A percentile compares a stretch with the other conserved stretches of the same genome.
These are phyloP conservation scores for Habrosyne pyritoides DNA, from an alignment of 2,888 invertebrate genomes.

Conservation along the genomic window DNA sequence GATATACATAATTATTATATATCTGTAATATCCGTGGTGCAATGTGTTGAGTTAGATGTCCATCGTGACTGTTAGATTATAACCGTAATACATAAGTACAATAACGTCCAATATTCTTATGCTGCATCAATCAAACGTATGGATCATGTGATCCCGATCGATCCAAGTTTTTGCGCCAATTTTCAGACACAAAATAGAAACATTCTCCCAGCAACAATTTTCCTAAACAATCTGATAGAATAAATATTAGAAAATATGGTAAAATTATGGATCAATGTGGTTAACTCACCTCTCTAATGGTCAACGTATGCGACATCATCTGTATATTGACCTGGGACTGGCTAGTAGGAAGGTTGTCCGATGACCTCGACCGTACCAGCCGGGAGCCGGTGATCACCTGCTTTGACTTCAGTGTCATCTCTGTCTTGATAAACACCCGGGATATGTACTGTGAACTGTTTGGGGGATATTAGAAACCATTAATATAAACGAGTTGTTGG, in stretches of 20 bases:
- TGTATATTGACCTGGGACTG: conserved; percentile 97
- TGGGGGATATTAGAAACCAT: not conserved
- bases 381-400: conserved; percentile 90
- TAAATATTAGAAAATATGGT: conserved; percentile 1
- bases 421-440: conserved; percentile 95
- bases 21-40: conserved; percentile 35
- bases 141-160: not conserved
- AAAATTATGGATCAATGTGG: conserved; percentile 7
- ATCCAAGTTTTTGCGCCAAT: not conserved
- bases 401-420: conserved; percentile 96
- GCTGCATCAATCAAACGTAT: not conserved
- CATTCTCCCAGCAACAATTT: not conserved
- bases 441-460: conserved; percentile 95
- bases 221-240: not conserved
- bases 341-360: conserved; percentile 95
- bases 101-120: not conserved
- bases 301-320: conserved; percentile 97
- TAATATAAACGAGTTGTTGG: no score
- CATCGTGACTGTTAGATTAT: conserved; percentile 42
- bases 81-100: conserved; percentile 7
- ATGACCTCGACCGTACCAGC: conserved; percentile 92
- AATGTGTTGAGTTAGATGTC: conserved; percentile 49
- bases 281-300: conserved; percentile 92
- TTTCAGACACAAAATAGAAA: not conserved
- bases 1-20: conserved; percentile 56